Base-by-base conservation (phyloP, 2,888 invertebrate genomes). In the Leptinotarsa haldemani region DNA sequence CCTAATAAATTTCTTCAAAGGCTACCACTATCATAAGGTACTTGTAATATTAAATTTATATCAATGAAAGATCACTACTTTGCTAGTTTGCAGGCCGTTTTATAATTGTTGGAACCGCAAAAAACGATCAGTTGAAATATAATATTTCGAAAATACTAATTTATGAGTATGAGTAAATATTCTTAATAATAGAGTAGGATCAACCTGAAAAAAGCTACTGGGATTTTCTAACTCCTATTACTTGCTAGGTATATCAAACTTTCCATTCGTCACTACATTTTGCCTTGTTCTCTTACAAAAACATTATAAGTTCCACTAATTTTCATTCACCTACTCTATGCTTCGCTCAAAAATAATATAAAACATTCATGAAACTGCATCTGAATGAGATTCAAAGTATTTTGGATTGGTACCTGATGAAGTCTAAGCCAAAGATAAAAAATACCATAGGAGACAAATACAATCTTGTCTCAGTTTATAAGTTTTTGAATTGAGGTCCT, bases 1-100 rank as follows among this genome's bases (percentile, higher is more conserved):
- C 70, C 22, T 7, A 15, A 65, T 46, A 65, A 64, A 64, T 53
- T 70, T 70, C 65, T 56, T 40, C 56, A n/a, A 47, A 65, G 47
- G 53, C 58, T 68, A 68, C 46, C 22, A 20, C 16, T 47, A 58
- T 56, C 18, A 22, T 40, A 67, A 67, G 67, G 67, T 53, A 53
- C 67, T 67, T 53, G 53, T 47, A 67, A 47, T 18, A 40, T 50
- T 25, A 66, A 7, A 52, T 12, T 53, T 30, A 18, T 46, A 16
- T 50, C 15, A 50, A 15, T n/a, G 15, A 50, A 52, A 22, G 30
- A 13, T 66, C 66, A 50, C 52, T 61, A 61, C 30, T 7, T 61
- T 18, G 61, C 40, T 40, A 40, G 40, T 61, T 61, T 40, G 30
- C 12, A 25, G 56, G 13, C 22, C 9, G 7, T 16, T 61, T 13